Evolutionary conservation across 2,797 vertebrate genomes (phyloP), one percentile per base, ranked within the genome.

Genomic region (Acanthurus leucopareius): DNA sequence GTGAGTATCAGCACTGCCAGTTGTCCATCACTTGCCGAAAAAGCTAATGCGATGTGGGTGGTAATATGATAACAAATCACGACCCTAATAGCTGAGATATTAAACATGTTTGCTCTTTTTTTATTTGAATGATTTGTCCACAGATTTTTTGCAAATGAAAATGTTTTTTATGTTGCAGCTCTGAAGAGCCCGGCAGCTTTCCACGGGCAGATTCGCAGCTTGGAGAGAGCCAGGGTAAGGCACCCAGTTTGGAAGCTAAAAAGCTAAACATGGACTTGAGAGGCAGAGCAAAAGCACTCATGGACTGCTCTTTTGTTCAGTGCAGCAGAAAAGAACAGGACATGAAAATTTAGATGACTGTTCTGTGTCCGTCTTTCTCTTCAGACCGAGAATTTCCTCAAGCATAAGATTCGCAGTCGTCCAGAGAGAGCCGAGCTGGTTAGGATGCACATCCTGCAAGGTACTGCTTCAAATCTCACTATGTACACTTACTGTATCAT

Each of bases 381-480:
- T 35, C 62, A 99, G 98, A 99, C 98, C 1, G 98, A 99, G 90
- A 99, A 98, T 91, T 99, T 99, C 91, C 91, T 99, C 91, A 99
- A 99, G 93, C 98, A 99, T 93, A 99, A 99, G 94, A 99, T 99
- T 87, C 96, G 98, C 77, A 99, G 97, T 90, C 95, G 98, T 75
- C 98, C 98, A 0, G 97, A 99, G 87, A 96, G 97, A 75, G 96
- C 98, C 0, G 98, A 99, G 92, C 94, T 99, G 88, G 97, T 99
- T 91, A 97, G 98, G 91, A 99, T 99, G 98, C 98, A 99, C 91
- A 99, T 99, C 91, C 95, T 99, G 40, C 97, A 99, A 96, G 98
- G 98, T 99, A 92, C 28, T 49, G 57, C n/a, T 62, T 5, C 15
- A 20, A 0, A 0, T 77, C 17, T 47, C 54, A 63, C 14, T 45